Base-by-base conservation (phyloP, 1,140 invertebrate genomes). In the Sarcophaga peregrina region DNA sequence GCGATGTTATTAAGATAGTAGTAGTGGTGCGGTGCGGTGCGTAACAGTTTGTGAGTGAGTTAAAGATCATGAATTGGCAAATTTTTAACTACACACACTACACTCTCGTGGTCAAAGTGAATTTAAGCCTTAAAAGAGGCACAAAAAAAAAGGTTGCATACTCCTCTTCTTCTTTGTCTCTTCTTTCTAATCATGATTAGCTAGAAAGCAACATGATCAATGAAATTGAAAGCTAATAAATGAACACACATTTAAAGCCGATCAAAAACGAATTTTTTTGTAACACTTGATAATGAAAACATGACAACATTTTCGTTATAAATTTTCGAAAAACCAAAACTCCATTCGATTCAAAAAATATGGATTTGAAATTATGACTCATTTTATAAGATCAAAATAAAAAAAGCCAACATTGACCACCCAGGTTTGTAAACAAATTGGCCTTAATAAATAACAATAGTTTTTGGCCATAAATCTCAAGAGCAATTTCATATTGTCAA, bases 181-280 rank as follows among this genome's bases (percentile, higher is more conserved):
- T 37, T 37, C 25, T 37, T 37, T 37, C 25, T 68, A 68, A 68
- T 68, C 62, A 68, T 68, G 62, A 68, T 68, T 68, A 25, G 62
- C 62, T 68, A 68, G 62, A 68, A 68, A 68, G 25, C 25, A 37
- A 68, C 17, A 20, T 20, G 62, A 68, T 17, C n/a, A 68, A 68
- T 68, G 62, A 68, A 68, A 68, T 68, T 68, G 62, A 68, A 68
- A 68, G 62, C 62, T 68, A 68, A 68, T 68, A 68, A 68, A 68
- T 68, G 13, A 10, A 52, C 13, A 52, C 1, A 52, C 8, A 52
- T 52, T 9, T 52, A 58, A 58, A 58, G 13, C 54, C 10, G n/a
- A 58, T n/a, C 11, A 58, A 58, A n/a, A 58, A 58, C 7, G 25
- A 37, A n/a, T 58, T 58, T 58, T n/a, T n/a, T n/a, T n/a, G n/a